Conservation (phyloP, 2,797 vertebrate species). For the Microchirus variegatus region DNA sequence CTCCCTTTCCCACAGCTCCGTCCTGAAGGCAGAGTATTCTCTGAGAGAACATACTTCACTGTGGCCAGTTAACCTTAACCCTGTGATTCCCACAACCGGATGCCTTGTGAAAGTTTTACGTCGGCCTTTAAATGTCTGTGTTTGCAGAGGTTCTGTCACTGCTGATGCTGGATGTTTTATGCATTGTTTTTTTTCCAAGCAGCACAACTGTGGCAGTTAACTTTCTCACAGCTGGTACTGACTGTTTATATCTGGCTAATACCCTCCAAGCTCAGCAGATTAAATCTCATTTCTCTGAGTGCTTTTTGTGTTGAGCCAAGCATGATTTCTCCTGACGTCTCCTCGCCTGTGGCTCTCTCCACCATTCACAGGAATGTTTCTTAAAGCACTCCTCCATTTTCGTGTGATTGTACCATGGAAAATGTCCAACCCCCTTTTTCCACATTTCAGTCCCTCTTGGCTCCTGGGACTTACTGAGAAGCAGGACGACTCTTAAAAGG, state of each 20-base stretch:
- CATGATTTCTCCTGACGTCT: constrained; percentile 70
- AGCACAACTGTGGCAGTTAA: constrained; percentile 39
- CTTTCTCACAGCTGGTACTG: constrained; percentile 64
- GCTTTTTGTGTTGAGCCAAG: constrained; percentile 74
- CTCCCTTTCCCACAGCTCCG: constrained; percentile 79
- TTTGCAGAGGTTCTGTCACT: constrained; percentile 35
- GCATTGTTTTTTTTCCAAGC: constrained; percentile 54
- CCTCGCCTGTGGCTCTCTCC: constrained; percentile 51
- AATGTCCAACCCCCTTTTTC: constrained; percentile 63
- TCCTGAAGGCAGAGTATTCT: constrained; percentile 55
- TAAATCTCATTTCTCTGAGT: constrained; percentile 76
- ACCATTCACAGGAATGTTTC: constrained; percentile 63
- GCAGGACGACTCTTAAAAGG: constrained; percentile 58
- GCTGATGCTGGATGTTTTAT: constrained; percentile 45
- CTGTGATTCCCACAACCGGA: constrained; percentile 51
- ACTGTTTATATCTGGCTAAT: constrained; percentile 70
- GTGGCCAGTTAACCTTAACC: constrained; percentile 67
- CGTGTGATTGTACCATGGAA: constrained; percentile 63
- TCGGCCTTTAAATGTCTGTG: constrained; percentile 34
- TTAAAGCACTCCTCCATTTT: constrained; percentile 70
- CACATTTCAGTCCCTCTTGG: constrained; percentile 54
- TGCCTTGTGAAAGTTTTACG: constrained; percentile 52
- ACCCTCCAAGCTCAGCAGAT: constrained; percentile 70
- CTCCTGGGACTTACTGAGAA: constrained; percentile 52
- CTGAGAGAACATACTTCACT: constrained; percentile 65